Base-by-base conservation (phyloP, 2,113 vertebrate species). In the Polypterus bichir region DNA sequence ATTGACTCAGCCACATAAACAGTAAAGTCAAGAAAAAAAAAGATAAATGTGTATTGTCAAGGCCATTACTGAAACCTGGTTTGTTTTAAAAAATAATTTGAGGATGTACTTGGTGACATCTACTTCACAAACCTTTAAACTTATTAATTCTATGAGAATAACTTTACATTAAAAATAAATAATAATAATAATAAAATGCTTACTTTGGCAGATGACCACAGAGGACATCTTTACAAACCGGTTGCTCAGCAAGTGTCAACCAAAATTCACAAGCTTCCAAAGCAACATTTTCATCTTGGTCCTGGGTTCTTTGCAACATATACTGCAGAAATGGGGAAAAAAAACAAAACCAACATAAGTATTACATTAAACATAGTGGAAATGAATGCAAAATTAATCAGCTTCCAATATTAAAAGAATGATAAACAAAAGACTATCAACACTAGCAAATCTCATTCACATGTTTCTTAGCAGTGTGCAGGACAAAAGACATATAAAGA, bases 181-280 rank as follows among this genome's bases (percentile, higher is more conserved):
- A 9, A 59, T 47, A 47, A 59, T 47, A 47, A 9, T 71, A 27
- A 27, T 27, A 27, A 27, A 27, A 56, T 52, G 84, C 88, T 89
- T 80, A 92, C 91, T 92, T 91, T 60, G 91, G 80, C 69, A 97
- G 91, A 81, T 97, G 93, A 60, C 91, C 88, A 73, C 89, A 82
- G 9, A 98, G 84, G 48, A 94, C 91, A 57, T 98, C 94, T 82
- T 98, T 97, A 79, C 94, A 98, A 73, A 98, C 94, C 0, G 94
- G 91, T 64, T 98, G 94, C 69, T 98, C 94, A 9, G 94, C 94
- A 69, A 98, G 79, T 10, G 94, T 98, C 3, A 98, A 79, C 94
- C 94, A 98, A 81, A 98, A 98, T 74, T 98, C 94, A 47, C 94
- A 98, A n/a, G 94, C 94, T 72, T 98, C 94, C 83, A 98, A 76